A percentile compares a stretch with the other conserved stretches of the same genome.
phyloP scores from a whole-genome alignment of 2,797 vertebrate species.

The Molossus molossus region DNA sequence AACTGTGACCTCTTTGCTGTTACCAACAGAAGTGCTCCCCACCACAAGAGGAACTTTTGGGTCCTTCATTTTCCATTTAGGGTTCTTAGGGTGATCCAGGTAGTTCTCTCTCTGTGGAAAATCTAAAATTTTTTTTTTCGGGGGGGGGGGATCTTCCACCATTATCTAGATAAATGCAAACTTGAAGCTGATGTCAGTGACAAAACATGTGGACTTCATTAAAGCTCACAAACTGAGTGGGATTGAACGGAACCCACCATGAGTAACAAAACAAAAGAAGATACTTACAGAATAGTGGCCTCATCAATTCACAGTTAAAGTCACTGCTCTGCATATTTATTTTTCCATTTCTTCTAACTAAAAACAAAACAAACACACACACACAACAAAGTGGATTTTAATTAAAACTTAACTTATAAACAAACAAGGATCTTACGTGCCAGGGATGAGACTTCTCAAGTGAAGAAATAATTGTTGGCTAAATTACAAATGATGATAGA shows the following conservation, averaged over 20 bases:
- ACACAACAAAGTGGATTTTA: conserved; percentile 51
- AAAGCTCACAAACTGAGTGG: background rate
- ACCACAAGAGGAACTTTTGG: conserved; percentile 92
- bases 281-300: background rate
- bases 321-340: conserved; percentile 26
- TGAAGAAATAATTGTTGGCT: conserved; percentile 36
- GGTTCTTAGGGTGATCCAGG: conserved; percentile 91
- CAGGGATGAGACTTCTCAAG: conserved; percentile 43
- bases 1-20: conserved; percentile 12
- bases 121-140: conserved; percentile 82
- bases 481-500: conserved; percentile 1
- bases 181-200: background rate
- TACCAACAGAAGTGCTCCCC: conserved; percentile 92
- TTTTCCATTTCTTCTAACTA: conserved; percentile 52
- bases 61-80: conserved; percentile 90
- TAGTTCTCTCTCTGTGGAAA: conserved; percentile 91
- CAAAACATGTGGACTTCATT: background rate
- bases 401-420: conserved; percentile 70
- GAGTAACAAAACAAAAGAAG: conserved; percentile 2
- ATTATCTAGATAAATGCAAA: conserved; percentile 85
- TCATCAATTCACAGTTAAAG: conserved; percentile 60
- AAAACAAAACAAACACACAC: conserved; percentile 29
- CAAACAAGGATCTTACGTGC: conserved; percentile 40
- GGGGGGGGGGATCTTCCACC: conserved; percentile 78
- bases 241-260: background rate